phyloP scores from a whole-genome alignment of 2,797 vertebrate genomes.

The Tachyglossus aculeatus region DNA sequence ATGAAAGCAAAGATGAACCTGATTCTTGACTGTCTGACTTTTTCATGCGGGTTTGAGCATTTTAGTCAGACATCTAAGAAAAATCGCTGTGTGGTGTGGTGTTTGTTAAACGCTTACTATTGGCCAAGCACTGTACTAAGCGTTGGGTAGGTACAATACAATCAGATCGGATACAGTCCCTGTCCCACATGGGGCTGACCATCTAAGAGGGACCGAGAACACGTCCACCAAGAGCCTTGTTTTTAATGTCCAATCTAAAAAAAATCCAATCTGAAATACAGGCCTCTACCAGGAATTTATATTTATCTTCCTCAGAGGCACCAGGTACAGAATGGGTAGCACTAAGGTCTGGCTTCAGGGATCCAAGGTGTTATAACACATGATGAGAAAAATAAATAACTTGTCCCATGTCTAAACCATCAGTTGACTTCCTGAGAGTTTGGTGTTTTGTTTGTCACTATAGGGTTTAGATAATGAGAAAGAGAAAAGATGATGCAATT shows the following conservation, averaged over 20 bases:
- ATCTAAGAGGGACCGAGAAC: too few species aligned
- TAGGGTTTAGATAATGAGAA: conserved; percentile 26
- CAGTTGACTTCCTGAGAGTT: neutral
- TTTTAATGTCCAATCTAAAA: conserved; percentile 1
- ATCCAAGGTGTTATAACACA: neutral
- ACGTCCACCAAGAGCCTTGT: neutral
- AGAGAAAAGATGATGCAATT: conserved; percentile 30
- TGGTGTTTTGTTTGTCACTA: neutral
- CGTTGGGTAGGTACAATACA: too few species aligned
- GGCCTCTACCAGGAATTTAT: neutral
- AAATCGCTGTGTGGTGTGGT: too few species aligned
- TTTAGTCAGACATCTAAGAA: too few species aligned
- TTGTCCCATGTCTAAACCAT: neutral
- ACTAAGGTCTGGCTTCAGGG: neutral
- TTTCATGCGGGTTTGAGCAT: too few species aligned
- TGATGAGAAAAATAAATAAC: neutral
- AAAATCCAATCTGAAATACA: neutral
- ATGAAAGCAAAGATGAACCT: too few species aligned
- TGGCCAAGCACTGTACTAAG: too few species aligned
- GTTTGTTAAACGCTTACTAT: too few species aligned
- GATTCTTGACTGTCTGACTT: too few species aligned
- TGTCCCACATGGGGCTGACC: too few species aligned
- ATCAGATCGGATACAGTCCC: too few species aligned
- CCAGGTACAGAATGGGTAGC: neutral
- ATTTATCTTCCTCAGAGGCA: neutral